phyloP scores from a whole-genome alignment of 2,888 invertebrate species.

The Euclidia mi region DNA sequence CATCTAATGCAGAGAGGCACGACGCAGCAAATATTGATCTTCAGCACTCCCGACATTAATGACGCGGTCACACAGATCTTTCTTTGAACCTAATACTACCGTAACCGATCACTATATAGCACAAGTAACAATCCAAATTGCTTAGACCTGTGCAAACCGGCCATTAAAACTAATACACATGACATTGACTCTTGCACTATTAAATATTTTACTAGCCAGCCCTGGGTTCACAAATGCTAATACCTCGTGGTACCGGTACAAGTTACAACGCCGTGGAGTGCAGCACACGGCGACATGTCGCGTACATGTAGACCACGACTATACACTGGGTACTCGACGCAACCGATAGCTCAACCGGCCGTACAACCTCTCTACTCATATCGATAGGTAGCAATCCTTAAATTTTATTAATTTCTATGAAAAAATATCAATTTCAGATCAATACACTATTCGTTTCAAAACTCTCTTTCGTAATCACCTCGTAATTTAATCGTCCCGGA shows the following conservation, averaged over 20 bases:
- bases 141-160: slow-evolving; percentile 20
- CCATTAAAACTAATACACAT: slow-evolving; percentile 23
- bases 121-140: slow-evolving; percentile 12
- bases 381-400: slow-evolving; percentile 5
- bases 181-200: slow-evolving; percentile 21
- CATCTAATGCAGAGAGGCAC: slow-evolving; percentile 1
- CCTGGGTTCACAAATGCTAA: slow-evolving; percentile 23
- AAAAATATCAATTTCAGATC: slow-evolving; percentile 16
- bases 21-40: slow-evolving; percentile 6
- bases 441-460: slow-evolving; percentile 1
- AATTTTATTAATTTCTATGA: slow-evolving; percentile 11
- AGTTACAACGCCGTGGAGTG: too few species aligned
- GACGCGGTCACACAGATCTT: slow-evolving; percentile 18
- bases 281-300: not conserved
- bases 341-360: slow-evolving; percentile 12
- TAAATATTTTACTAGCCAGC: slow-evolving; percentile 46
- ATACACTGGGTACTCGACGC: too few species aligned
- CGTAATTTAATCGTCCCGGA: slow-evolving; percentile 10
- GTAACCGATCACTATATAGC: slow-evolving; percentile 8
- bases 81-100: slow-evolving; percentile 3
- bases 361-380: slow-evolving; percentile 3
- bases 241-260: too few species aligned
- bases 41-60: slow-evolving; percentile 11
- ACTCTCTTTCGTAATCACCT: slow-evolving; percentile 7
- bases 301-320: not conserved